Conservation (phyloP, 2,797 vertebrate species). For the Cichlasoma orientale region DNA sequence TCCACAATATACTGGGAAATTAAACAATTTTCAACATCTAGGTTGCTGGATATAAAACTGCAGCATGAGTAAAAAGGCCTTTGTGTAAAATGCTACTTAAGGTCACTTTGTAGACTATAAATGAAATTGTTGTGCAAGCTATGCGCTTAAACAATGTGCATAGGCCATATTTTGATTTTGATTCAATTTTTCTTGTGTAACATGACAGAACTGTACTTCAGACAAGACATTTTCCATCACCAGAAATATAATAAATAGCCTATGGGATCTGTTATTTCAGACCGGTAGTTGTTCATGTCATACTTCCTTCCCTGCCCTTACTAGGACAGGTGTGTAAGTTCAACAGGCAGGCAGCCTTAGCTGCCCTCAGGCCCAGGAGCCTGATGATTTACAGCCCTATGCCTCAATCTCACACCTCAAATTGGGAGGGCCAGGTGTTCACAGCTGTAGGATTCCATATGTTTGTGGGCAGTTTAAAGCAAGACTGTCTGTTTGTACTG, state of each 20-base stretch:
- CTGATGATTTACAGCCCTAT: slow-evolving; percentile 53
- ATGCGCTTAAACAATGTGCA: neutral
- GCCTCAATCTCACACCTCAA: slow-evolving; percentile 29
- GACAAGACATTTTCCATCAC: slow-evolving; percentile 13
- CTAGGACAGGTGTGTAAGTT: slow-evolving; percentile 25
- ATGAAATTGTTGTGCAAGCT: neutral
- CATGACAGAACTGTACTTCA: neutral
- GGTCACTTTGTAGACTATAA: neutral
- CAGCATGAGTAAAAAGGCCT: too few relatives aligned
- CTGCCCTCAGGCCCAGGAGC: slow-evolving; percentile 37
- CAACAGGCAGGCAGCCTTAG: slow-evolving; percentile 28
- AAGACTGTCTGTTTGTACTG: neutral
- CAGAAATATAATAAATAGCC: neutral
- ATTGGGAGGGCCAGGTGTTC: slow-evolving; percentile 52
- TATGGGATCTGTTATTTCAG: slow-evolving; percentile 27
- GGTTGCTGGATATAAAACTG: too few relatives aligned
- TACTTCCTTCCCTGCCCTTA: slow-evolving; percentile 15
- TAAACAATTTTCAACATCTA: too few relatives aligned
- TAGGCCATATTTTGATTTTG: neutral
- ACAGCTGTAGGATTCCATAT: slow-evolving; percentile 13
- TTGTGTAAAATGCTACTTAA: too few relatives aligned
- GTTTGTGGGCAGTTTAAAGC: neutral
- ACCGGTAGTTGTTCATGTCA: slow-evolving; percentile 14
- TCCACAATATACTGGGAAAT: too few relatives aligned
- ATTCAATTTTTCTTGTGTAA: neutral